Percentiles rank a stretch among this genome's conserved stretches.
Evolutionary conservation across 2,797 vertebrate genomes (phyloP).

Genomic region (Pterois miles): DNA sequence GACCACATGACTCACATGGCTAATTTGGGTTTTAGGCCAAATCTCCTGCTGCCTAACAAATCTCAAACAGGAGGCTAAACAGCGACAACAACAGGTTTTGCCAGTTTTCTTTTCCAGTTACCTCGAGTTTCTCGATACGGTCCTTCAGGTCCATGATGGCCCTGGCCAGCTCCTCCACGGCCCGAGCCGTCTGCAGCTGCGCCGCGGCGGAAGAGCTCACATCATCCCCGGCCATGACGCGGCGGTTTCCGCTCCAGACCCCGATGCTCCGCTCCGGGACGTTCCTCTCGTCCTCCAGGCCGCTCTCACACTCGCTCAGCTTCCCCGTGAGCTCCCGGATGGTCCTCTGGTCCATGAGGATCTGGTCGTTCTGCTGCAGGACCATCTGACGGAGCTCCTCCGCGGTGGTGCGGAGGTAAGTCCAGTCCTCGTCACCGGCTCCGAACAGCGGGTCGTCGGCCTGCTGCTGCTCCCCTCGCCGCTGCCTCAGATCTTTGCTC

Average conservation of each 20-base stretch:
- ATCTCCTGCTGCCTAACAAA: constrained; percentile 2
- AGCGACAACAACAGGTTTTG: constrained; percentile 22
- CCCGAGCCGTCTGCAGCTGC: constrained; percentile 86
- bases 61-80: constrained; percentile 13
- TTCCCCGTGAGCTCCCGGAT: constrained; percentile 95
- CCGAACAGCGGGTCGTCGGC: constrained; percentile 72
- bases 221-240: constrained; percentile 90
- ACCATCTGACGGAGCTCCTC: constrained; percentile 92
- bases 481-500: constrained; percentile 76
- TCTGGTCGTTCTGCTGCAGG: constrained; percentile 93
- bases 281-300: constrained; percentile 84
- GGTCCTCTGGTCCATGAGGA: constrained; percentile 91
- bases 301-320: constrained; percentile 92
- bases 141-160: constrained; percentile 94
- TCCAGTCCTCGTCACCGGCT: constrained; percentile 84
- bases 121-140: constrained; percentile 86
- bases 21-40: neutral
- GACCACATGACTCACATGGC: constrained; percentile 1
- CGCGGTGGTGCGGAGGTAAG: constrained; percentile 88
- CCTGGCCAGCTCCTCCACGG: constrained; percentile 91
- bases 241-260: constrained; percentile 83
- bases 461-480: constrained; percentile 39
- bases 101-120: too few species aligned
- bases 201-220: constrained; percentile 77
- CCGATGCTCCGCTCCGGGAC: constrained; percentile 83